Evolutionary conservation across 2,113 vertebrate genomes (phyloP).

Genomic region (Trogon melanurus): DNA sequence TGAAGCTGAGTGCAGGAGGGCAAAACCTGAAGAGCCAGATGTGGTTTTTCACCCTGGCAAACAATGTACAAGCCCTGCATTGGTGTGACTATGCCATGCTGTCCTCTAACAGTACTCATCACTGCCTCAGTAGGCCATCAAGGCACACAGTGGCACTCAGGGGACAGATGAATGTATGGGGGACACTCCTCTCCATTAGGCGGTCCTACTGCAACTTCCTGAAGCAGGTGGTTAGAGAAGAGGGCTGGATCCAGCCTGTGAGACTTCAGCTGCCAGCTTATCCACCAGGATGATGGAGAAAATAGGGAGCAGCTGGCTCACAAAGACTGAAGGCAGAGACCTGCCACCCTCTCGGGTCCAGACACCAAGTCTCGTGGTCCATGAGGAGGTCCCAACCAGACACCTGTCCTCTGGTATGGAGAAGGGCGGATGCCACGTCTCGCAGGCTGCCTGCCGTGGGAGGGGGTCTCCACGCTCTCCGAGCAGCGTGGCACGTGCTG

Average conservation of each 20-base stretch:
- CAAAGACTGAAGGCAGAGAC: neutral
- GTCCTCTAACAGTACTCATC: neutral
- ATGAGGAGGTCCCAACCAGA: neutral
- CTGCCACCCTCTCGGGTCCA: neutral
- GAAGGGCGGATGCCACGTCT: neutral
- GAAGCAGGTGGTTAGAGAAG: neutral
- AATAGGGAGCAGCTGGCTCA: neutral
- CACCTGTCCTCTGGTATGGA: neutral
- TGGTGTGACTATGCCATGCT: neutral
- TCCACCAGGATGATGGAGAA: neutral
- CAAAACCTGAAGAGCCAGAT: neutral
- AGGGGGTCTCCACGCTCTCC: neutral
- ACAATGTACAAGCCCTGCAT: neutral
- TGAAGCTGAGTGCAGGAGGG: neutral
- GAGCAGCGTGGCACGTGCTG: neutral
- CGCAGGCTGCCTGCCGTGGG: neutral
- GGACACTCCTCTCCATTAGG: neutral
- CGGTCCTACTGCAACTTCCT: neutral
- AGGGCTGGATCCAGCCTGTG: neutral
- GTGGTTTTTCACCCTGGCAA: neutral
- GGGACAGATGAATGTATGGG: neutral
- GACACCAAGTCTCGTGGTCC: neutral
- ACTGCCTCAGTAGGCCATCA: neutral
- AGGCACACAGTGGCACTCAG: neutral
- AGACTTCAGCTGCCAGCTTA: neutral